Percentiles rank a stretch among this genome's conserved stretches.
phyloP scores from a whole-genome alignment of 2,888 invertebrate species.

The Drosophila heteroneura region DNA sequence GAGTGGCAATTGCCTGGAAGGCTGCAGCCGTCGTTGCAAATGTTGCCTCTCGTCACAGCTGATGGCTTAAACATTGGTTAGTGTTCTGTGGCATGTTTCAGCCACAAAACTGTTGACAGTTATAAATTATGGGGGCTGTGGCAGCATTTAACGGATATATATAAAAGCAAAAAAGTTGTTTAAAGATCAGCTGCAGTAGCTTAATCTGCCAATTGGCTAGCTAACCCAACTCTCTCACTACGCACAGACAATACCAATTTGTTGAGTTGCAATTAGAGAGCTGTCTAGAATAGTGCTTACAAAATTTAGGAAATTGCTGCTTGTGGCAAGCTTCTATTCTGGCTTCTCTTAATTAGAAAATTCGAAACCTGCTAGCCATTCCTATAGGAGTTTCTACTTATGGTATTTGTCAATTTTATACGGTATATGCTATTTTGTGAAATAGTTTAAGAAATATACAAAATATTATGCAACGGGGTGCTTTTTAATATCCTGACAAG shows the following conservation, averaged over 20 bases:
- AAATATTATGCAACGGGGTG: not conserved
- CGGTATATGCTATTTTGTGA: not conserved
- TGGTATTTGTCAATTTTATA: not conserved
- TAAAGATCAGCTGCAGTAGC: constrained; percentile 42
- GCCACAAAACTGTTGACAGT: constrained; percentile 79
- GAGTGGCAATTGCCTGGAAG: constrained; percentile 55
- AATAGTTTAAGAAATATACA: not conserved
- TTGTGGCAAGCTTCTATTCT: not conserved
- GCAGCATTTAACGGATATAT: constrained; percentile 36
- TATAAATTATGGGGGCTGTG: constrained; percentile 74
- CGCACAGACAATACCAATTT: constrained; percentile 37
- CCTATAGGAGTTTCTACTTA: not conserved
- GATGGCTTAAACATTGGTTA: constrained; percentile 80
- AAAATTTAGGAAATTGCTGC: constrained; percentile 2
- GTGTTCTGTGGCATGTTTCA: constrained; percentile 44
- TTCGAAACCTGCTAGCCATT: not conserved
- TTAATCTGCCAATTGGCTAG: constrained; percentile 41
- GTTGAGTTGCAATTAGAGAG: constrained; percentile 6
- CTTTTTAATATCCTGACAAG: not conserved
- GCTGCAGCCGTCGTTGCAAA: constrained; percentile 24
- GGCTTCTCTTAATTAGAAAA: not conserved
- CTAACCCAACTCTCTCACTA: constrained; percentile 2
- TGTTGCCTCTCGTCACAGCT: constrained; percentile 43
- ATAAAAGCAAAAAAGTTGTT: constrained; percentile 15
- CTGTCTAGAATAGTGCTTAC: constrained; percentile 8